Evolutionary conservation across 2,888 invertebrate species (phyloP).

Genomic region (Galerucella calmariensis): DNA sequence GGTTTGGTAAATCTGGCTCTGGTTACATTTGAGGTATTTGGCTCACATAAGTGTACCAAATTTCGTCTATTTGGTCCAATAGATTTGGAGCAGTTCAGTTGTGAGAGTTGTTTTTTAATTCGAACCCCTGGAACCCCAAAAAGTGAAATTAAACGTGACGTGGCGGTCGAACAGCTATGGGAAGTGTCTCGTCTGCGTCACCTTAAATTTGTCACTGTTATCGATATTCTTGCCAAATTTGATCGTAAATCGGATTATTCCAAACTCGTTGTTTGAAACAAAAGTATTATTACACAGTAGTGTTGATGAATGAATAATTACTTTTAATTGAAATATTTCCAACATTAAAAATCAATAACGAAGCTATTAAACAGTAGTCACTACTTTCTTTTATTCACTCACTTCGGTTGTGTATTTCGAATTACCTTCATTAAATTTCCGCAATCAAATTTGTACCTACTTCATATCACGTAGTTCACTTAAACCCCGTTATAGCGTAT

Average conservation of each 20-base stretch:
- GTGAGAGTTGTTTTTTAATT: no score
- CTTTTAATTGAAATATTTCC: not conserved
- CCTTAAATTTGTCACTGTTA: not conserved
- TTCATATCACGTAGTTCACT: not conserved
- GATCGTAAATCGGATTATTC: no score
- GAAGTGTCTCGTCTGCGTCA: no score
- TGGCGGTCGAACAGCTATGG: no score
- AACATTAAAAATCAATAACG: slow-evolving; percentile 10
- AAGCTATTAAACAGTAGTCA: not conserved
- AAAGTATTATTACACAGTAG: not conserved
- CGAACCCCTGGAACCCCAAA: no score
- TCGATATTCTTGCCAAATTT: not conserved
- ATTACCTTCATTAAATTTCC: slow-evolving; percentile 4
- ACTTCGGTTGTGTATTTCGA: not conserved
- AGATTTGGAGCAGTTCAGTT: no score
- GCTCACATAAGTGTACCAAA: no score
- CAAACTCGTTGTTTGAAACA: no score
- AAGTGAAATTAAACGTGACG: no score
- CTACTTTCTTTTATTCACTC: slow-evolving; percentile 1
- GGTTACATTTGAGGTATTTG: no score
- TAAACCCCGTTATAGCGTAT: slow-evolving; percentile 26
- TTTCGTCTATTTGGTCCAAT: no score
- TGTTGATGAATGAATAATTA: not conserved
- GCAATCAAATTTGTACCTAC: slow-evolving; percentile 8
- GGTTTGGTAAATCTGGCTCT: no score